Percentiles rank a stretch among this genome's conserved stretches.
These are phyloP conservation scores for Drosophila lutescens DNA, from an alignment of 2,888 invertebrate species.

Conservation along the genomic window DNA sequence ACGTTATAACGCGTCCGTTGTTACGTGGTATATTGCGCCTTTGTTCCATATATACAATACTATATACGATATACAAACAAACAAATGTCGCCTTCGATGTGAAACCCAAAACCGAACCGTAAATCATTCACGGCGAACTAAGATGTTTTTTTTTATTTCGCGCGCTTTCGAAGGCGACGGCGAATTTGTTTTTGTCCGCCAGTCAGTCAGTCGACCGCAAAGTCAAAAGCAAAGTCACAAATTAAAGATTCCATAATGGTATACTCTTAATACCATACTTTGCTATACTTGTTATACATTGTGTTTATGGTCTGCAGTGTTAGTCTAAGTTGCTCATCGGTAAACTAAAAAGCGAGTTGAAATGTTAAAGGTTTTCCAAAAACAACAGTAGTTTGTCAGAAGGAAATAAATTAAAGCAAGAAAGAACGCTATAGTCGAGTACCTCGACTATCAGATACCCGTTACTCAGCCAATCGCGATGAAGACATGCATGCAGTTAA, in stretches of 20 bases:
- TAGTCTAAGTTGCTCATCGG: constrained; percentile 1
- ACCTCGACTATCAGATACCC: no score
- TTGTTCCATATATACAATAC: constrained; percentile 10
- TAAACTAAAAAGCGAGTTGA: not conserved
- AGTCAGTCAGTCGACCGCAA: constrained; percentile 1
- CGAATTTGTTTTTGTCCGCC: constrained; percentile 21
- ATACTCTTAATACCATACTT: not conserved
- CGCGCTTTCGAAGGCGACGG: constrained; percentile 21
- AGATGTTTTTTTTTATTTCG: constrained; percentile 65
- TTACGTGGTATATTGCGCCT: constrained; percentile 25
- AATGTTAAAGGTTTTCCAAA: not conserved
- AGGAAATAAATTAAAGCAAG: no score
- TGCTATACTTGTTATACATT: constrained; percentile 35
- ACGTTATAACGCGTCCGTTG: constrained; percentile 22
- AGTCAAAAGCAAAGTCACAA: constrained; percentile 12
- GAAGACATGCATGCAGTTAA: no score
- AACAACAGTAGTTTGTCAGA: no score
- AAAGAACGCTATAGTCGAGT: no score
- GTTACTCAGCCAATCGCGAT: no score
- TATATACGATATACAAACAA: not conserved
- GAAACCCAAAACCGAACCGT: constrained; percentile 78
- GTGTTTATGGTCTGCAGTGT: constrained; percentile 20
- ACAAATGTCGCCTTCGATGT: constrained; percentile 65
- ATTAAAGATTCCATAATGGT: constrained; percentile 21
- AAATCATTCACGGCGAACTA: constrained; percentile 79